Percentiles rank a stretch among this genome's conserved stretches.
Conservation (phyloP, 1,140 invertebrate genomes). For the Euschistus heros region DNA sequence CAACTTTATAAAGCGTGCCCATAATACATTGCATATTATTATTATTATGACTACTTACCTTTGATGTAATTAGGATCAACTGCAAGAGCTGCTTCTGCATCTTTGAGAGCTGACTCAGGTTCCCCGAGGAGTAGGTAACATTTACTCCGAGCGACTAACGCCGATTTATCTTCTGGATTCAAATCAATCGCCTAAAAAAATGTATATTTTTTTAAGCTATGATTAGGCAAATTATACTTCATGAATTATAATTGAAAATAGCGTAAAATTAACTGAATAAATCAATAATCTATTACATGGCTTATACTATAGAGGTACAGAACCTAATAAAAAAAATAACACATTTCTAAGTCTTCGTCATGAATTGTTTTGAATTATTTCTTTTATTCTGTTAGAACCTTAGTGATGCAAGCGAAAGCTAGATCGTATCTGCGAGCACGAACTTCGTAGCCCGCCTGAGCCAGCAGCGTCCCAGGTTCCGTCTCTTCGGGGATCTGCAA, state of each 20-base stretch:
- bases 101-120: conserved; percentile 65
- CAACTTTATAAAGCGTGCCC: too few relatives aligned
- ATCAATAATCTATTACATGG: too few relatives aligned
- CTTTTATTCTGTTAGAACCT: conserved; percentile 49
- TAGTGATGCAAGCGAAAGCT: conserved; percentile 63
- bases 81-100: conserved; percentile 69
- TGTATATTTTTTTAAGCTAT: too few relatives aligned
- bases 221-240: too few relatives aligned
- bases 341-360: too few relatives aligned
- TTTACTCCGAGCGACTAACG: conserved; percentile 76
- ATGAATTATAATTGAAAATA: too few relatives aligned
- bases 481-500: conserved; percentile 67
- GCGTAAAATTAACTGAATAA: too few relatives aligned
- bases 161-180: conserved; percentile 71
- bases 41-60: conserved; percentile 31
- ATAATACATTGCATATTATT: too few relatives aligned
- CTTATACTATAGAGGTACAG: too few relatives aligned
- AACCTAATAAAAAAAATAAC: too few relatives aligned
- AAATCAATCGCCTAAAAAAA: conserved; percentile 71
- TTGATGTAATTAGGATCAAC: conserved; percentile 67
- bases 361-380: too few relatives aligned
- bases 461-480: conserved; percentile 59
- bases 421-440: conserved; percentile 53
- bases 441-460: conserved; percentile 62
- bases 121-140: conserved; percentile 83